Evolutionary conservation across 2,888 invertebrate genomes (phyloP), one percentile per base, ranked within the genome.

Genomic region (Leucoptera coffeella): DNA sequence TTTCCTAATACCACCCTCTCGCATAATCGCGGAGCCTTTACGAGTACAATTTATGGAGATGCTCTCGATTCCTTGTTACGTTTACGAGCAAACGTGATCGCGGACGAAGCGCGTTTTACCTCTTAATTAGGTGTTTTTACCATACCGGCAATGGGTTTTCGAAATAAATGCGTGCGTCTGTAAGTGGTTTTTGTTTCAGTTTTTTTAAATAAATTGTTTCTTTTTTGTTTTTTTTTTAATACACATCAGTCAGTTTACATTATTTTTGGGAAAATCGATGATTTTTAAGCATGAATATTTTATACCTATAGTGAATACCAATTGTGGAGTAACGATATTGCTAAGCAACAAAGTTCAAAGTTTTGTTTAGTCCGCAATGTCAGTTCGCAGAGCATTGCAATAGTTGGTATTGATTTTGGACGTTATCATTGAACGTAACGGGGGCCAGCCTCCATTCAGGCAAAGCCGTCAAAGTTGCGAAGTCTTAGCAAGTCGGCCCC

Each of bases 1-100:
- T 69, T 69, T 60, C 64, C 67, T 69, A 69, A 69, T 67, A 69
- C 69, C 67, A 69, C 69, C 67, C 67, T 54, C 67, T 56, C 61
- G 65, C 67, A 67, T 69, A 67, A 67, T 69, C 67, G 67, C 55
- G 45, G 60, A 64, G 61, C 67, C 67, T 69, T 69, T 69, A 69
- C 65, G 69, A 69, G 65, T 61, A 58, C 64, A 67, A 67, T 67
- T 69, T 67, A 69, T 69, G 61, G 54, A 58, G 65, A 67, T 64
- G 61, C 57, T 59, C 61, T 59, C 61, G 65, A 67, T 67, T 69
- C 59, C 64, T 65, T 62, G 54, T 51, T 55, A 55, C 67, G 64
- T 67, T 69, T 69, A 65, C 61, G 57, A 55, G 43, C 38, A 52
- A 58, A 50, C 56, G 58, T 56, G 57, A 57, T 48, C 43, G n/a